Evolutionary conservation across 2,113 vertebrate genomes (phyloP).

Genomic region (Tetraodon nigroviridis): DNA sequence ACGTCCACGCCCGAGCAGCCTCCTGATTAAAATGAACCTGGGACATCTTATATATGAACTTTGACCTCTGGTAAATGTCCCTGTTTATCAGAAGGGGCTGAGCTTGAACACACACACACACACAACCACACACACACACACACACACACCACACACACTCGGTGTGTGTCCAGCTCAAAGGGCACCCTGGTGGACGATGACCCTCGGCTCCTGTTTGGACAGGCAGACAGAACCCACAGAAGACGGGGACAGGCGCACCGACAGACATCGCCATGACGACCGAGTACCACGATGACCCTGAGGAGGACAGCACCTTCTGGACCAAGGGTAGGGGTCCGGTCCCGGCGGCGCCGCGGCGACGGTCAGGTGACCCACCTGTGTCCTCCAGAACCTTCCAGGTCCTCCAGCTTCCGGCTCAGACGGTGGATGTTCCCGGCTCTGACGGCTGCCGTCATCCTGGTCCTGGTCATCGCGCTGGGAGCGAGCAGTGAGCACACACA

Average conservation of each 20-base stretch:
- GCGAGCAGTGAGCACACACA: slow-evolving; percentile 40
- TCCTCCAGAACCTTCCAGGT: slow-evolving; percentile 24
- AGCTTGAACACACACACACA: too few species aligned
- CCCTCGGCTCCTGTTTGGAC: slow-evolving; percentile 22
- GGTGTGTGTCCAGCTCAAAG: slow-evolving; percentile 31
- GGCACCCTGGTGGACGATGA: slow-evolving; percentile 19
- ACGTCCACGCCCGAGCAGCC: too few species aligned
- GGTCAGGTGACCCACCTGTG: too few species aligned
- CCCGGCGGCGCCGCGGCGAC: too few species aligned
- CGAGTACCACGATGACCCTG: slow-evolving; percentile 40
- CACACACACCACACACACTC: slow-evolving; percentile 12
- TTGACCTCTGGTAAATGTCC: too few species aligned
- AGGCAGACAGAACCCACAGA: neutral
- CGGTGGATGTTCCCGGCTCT: slow-evolving; percentile 44
- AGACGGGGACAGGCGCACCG: neutral
- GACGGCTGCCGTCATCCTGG: slow-evolving; percentile 30
- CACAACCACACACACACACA: too few species aligned
- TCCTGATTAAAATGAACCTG: too few species aligned
- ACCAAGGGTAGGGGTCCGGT: slow-evolving; percentile 49
- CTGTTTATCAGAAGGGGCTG: too few species aligned
- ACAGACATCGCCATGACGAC: slow-evolving; percentile 39
- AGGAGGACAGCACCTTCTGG: slow-evolving; percentile 49
- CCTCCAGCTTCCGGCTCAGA: slow-evolving; percentile 33
- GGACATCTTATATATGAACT: too few species aligned
- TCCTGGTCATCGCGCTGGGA: slow-evolving; percentile 63